phyloP scores from a whole-genome alignment of 2,888 invertebrate species.

The Xestia ashworthii region DNA sequence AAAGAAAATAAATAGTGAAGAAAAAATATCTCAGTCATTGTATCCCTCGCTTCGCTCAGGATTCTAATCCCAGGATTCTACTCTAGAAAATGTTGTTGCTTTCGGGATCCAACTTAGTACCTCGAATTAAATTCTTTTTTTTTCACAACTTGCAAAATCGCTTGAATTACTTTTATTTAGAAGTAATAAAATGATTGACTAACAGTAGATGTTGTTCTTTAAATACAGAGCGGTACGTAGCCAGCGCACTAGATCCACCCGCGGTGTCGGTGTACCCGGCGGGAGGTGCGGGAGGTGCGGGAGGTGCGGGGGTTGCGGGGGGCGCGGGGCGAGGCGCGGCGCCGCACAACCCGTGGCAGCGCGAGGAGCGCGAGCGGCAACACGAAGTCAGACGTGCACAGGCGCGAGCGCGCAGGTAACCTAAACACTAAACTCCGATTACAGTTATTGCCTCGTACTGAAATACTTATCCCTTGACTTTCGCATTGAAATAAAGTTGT shows the following conservation, averaged over 20 bases:
- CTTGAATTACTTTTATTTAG: background rate
- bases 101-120: background rate
- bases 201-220: background rate
- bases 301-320: slow-evolving; percentile 28
- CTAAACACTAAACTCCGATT: background rate
- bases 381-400: slow-evolving; percentile 80
- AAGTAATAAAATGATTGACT: background rate
- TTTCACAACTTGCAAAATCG: background rate
- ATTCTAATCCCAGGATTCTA: background rate
- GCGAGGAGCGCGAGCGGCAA: slow-evolving; percentile 96
- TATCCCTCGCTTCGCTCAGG: background rate
- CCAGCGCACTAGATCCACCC: slow-evolving; percentile 94
- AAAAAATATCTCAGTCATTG: background rate
- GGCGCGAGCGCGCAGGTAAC: slow-evolving; percentile 84
- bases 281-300: slow-evolving; percentile 81
- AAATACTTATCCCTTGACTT: no score
- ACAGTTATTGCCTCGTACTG: no score
- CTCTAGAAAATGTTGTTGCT: background rate
- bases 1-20: background rate
- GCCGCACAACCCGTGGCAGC: slow-evolving; percentile 96
- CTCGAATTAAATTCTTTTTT: background rate
- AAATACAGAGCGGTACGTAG: slow-evolving; percentile 41
- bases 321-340: slow-evolving; percentile 56
- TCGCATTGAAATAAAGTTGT: no score
- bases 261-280: slow-evolving; percentile 93